Base-by-base conservation (phyloP, 2,113 vertebrate species). In the Oplegnathus fasciatus region DNA sequence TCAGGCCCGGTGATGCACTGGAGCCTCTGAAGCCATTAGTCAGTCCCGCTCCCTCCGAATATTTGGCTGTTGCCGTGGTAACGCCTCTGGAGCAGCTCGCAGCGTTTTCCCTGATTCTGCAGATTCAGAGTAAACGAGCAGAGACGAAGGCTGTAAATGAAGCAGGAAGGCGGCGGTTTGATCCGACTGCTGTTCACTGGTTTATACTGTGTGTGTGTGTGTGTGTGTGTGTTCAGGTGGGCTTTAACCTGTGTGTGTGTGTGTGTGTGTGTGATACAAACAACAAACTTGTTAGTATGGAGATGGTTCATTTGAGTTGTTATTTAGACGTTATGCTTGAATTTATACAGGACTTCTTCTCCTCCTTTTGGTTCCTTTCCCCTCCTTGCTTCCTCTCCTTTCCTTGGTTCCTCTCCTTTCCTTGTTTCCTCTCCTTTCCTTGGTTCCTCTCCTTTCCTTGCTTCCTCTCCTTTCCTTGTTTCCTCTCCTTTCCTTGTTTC, bases 1-100 rank as follows among this genome's bases (percentile, higher is more conserved):
- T 18, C 15, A 32, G 1, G 52, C 52, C n/a, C 58, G 14, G 42
- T 44, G 46, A 18, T 48, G 2, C 4, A 2, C 14, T 6, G 46
- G 37, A 15, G 64, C 68, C 70, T 72, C 70, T 44, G 37, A 28
- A 20, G 54, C 13, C 18, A 5, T 44, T 44, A 9, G 48, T 28
- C 37, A 24, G 75, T n/a, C 60, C 60, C 15, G 24, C 74, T 28
- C 28, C 24, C 60, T 28, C 24, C 7, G 62, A 77, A 66, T 77
- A 58, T 79, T 60, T 79, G 65, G 28, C 66, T 28, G 66, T 79
- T 34, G 77, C 55, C 17, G 15, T 48, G 40, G 75, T 58, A 46
- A 68, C 75, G 52, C 75, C 75, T 58, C 75, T 18, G 22, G 66
- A 69, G 65, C 40, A 13, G 54, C 28, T 44, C 20, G 13, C 62